These are phyloP conservation scores for Poecilia gillii DNA, from an alignment of 2,797 vertebrate species.

Conservation along the genomic window DNA sequence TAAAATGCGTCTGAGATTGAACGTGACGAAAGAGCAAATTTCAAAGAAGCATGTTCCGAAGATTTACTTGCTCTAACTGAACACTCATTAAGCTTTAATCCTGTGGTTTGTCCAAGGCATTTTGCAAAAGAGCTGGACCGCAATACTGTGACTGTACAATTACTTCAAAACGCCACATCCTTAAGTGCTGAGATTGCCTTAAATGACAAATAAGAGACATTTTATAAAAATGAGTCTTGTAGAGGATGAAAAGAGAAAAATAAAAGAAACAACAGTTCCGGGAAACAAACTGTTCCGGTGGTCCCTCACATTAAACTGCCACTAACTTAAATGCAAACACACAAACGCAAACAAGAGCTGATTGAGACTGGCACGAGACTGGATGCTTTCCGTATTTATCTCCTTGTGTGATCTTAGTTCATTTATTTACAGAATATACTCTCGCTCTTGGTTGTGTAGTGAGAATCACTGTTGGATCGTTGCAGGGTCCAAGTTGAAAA, in stretches of 20 bases:
- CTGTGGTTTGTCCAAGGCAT: slow-evolving; percentile 56
- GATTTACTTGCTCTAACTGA: slow-evolving; percentile 67
- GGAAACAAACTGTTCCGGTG: slow-evolving; percentile 70
- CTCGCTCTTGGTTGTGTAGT: slow-evolving; percentile 55
- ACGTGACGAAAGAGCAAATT: slow-evolving; percentile 30
- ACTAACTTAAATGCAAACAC: slow-evolving; percentile 63
- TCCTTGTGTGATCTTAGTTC: slow-evolving; percentile 39
- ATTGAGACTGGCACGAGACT: slow-evolving; percentile 57
- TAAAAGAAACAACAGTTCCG: slow-evolving; percentile 50
- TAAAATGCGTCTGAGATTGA: slow-evolving; percentile 31
- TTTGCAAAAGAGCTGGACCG: slow-evolving; percentile 48
- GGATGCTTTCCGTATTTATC: slow-evolving; percentile 41
- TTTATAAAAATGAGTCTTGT: slow-evolving; percentile 43
- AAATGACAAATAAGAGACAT: slow-evolving; percentile 67
- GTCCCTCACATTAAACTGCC: slow-evolving; percentile 64
- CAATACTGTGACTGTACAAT: slow-evolving; percentile 54
- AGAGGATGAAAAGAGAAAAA: slow-evolving; percentile 40
- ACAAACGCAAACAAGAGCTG: slow-evolving; percentile 67
- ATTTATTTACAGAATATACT: slow-evolving; percentile 59
- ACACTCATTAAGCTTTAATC: slow-evolving; percentile 52
- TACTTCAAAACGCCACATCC: slow-evolving; percentile 60
- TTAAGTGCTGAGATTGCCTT: slow-evolving; percentile 47
- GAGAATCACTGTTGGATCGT: slow-evolving; percentile 33
- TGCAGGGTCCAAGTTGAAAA: slow-evolving; percentile 28
- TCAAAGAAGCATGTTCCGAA: slow-evolving; percentile 43